Base-by-base conservation (phyloP, 2,888 invertebrate genomes). In the Ichneumoninae sp. region DNA sequence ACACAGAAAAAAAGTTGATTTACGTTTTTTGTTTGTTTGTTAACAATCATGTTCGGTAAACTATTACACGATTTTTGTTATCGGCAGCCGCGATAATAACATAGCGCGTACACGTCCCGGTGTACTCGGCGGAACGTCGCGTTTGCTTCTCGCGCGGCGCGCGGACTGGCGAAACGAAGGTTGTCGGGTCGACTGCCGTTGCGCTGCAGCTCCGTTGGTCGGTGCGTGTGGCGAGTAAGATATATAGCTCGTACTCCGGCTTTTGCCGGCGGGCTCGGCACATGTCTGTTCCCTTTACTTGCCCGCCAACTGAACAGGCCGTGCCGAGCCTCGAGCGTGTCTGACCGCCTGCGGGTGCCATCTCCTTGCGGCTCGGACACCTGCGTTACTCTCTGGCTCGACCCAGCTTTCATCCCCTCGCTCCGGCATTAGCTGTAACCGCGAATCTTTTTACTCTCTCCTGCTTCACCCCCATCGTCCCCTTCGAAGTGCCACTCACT, bases 121-220 rank as follows among this genome's bases (percentile, higher is more conserved):
- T 57, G 57, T 22, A 26, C 57, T 57, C 57, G 36, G 66, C 10
- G 5, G 30, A 33, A 22, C 22, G 70, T 44, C 63, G 63, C 22
- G 52, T 52, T 52, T 47, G 40, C 33, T 50, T 69, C 22, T 75
- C 73, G 36, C 81, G 69, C 68, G 68, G 52, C 47, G 65, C 70
- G 22, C 52, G 50, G 65, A 83, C 83, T 75, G 83, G 33, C 70
- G 63, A 44, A n/a, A 66, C 44, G 70, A 70, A 83, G 75, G 75
- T 71, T 76, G 70, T 22, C 79, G 74, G 70, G 66, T 66, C 83
- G 79, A 75, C 83, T 83, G 70, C 22, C 66, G 75, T 79, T 75
- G 54, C 79, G 79, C 83, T 83, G 54, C 22, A 69, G 65, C 75
- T 70, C 33, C 47, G 16, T 10, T 57, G 50, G 68, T 50, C 33